A percentile compares a stretch with the other conserved stretches of the same genome.
These are phyloP conservation scores for Vidua macroura DNA, from an alignment of 2,113 vertebrate species.

Conservation along the genomic window DNA sequence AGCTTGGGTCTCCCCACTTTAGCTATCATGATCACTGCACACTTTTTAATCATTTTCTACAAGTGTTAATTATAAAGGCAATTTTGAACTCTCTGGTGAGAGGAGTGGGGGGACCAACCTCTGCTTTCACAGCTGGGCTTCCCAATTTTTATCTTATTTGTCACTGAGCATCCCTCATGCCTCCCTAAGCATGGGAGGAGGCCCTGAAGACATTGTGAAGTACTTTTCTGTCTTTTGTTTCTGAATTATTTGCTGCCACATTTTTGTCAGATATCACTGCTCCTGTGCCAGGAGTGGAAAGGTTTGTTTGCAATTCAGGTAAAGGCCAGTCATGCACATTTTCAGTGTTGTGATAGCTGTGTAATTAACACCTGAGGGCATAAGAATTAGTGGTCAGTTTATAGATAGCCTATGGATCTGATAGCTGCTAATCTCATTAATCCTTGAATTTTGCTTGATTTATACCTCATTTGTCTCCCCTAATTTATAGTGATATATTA, in stretches of 20 bases:
- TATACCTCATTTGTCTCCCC: neutral
- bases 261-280: neutral
- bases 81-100: neutral
- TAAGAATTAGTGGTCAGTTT: neutral
- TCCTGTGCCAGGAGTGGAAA: neutral
- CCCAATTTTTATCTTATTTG: neutral
- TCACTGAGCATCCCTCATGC: neutral
- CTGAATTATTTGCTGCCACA: neutral
- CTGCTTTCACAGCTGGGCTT: neutral
- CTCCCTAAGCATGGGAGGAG: neutral
- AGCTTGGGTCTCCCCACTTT: neutral
- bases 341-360: neutral
- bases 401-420: neutral
- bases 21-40: neutral
- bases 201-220: neutral
- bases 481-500: neutral
- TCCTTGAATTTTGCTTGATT: neutral
- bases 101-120: neutral
- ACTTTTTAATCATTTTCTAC: neutral
- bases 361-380: neutral
- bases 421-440: slow-evolving; percentile 17
- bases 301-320: neutral
- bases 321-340: neutral
- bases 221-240: neutral
- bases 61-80: neutral